Evolutionary conservation across 2,888 invertebrate species (phyloP).

Genomic region (Vannuccia rotundouncinata): DNA sequence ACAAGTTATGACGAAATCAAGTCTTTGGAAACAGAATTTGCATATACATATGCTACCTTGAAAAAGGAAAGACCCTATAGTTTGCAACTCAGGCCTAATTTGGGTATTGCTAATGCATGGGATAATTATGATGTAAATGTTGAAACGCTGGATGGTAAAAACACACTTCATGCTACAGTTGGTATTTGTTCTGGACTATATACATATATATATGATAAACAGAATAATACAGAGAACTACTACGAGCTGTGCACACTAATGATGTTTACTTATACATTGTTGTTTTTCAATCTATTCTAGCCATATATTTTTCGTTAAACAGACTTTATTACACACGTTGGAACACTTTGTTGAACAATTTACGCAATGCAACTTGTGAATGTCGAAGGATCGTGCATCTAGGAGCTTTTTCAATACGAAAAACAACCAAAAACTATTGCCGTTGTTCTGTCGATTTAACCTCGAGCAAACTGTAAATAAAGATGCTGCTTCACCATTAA

Average conservation of each 20-base stretch:
- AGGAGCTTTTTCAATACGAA: constrained; percentile 39
- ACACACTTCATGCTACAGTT: too few relatives aligned
- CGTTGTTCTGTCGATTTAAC: constrained; percentile 37
- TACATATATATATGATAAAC: constrained; percentile 40
- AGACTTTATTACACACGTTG: constrained; percentile 38
- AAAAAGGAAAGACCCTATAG: too few relatives aligned
- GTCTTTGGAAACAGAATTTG: constrained; percentile 7
- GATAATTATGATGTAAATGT: too few relatives aligned
- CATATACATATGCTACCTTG: not conserved
- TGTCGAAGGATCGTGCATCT: constrained; percentile 13
- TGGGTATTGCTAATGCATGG: too few relatives aligned
- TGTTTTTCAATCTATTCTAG: constrained; percentile 28
- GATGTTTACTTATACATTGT: constrained; percentile 34
- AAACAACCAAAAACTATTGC: constrained; percentile 35
- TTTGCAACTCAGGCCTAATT: too few relatives aligned
- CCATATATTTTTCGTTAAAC: constrained; percentile 36
- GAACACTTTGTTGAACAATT: constrained; percentile 35
- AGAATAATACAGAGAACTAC: constrained; percentile 38
- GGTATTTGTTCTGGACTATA: constrained; percentile 35
- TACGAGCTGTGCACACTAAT: constrained; percentile 35
- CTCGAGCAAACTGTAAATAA: constrained; percentile 40
- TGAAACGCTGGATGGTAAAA: too few relatives aligned
- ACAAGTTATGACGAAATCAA: not conserved
- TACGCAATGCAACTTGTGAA: constrained; percentile 4
- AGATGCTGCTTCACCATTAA: constrained; percentile 38